A percentile compares a stretch with the other conserved stretches of the same genome.
These are phyloP conservation scores for Dicerorhinus sumatrensis DNA, from an alignment of 2,113 vertebrate species.

Conservation along the genomic window DNA sequence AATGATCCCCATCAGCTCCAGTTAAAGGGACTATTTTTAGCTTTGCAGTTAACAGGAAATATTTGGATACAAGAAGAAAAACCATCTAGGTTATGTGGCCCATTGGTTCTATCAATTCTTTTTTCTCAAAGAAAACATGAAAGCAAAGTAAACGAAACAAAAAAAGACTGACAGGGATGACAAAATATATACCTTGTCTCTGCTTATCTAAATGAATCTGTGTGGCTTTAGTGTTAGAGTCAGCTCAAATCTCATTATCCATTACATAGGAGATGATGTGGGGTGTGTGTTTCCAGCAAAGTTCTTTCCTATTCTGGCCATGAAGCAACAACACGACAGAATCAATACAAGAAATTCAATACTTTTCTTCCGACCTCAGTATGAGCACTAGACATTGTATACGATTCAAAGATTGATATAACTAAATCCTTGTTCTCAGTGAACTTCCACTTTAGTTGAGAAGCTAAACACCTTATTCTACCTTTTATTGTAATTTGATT, in stretches of 20 bases:
- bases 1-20: neutral
- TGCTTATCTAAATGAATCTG: neutral
- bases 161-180: neutral
- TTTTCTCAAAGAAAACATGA: neutral
- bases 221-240: neutral
- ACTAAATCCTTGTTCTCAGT: neutral
- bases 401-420: neutral
- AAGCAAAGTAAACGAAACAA: neutral
- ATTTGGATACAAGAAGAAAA: neutral
- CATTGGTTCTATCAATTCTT: neutral
- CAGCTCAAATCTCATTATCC: neutral
- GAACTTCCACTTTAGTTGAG: neutral
- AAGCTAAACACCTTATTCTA: neutral
- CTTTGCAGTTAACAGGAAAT: neutral
- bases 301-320: neutral
- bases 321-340: neutral
- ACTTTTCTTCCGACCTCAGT: neutral
- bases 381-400: neutral
- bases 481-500: neutral
- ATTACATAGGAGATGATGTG: neutral
- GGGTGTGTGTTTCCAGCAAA: neutral
- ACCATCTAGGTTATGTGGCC: neutral
- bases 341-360: neutral
- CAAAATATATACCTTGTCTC: neutral
- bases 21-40: neutral